phyloP scores from a whole-genome alignment of 1,140 invertebrate species.

The Pemphigus obesinymphae region DNA sequence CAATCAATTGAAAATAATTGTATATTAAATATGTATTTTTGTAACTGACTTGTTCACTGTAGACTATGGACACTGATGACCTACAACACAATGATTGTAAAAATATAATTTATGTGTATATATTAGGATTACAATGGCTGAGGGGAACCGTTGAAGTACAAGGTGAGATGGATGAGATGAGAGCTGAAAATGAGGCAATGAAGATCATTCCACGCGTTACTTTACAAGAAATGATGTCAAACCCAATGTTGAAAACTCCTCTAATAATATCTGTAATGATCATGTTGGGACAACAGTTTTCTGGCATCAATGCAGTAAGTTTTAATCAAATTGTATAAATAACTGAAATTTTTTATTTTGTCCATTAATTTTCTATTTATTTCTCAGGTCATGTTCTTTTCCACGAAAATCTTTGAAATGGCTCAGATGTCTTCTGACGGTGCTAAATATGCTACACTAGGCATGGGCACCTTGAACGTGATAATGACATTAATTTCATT shows the following conservation, averaged over 20 bases:
- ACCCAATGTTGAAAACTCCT: conserved; percentile 67
- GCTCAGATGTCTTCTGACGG: conserved; percentile 59
- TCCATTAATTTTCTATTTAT: too few species aligned
- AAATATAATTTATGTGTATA: not conserved
- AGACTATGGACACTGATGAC: too few species aligned
- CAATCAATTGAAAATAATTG: too few species aligned
- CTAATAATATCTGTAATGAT: conserved; percentile 75
- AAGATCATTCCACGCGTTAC: conserved; percentile 70
- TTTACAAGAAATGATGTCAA: conserved; percentile 64
- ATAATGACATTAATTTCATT: conserved; percentile 80
- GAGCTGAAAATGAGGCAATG: conserved; percentile 68
- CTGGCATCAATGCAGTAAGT: conserved; percentile 81
- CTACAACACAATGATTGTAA: too few species aligned
- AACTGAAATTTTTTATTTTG: too few species aligned
- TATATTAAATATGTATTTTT: too few species aligned
- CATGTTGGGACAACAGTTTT: conserved; percentile 85
- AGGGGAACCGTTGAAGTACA: conserved; percentile 71
- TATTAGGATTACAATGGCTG: conserved; percentile 67
- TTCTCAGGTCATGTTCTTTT: conserved; percentile 83
- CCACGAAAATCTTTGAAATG: conserved; percentile 70
- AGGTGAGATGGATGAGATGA: conserved; percentile 83
- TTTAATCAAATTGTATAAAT: not conserved
- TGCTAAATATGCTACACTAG: conserved; percentile 76
- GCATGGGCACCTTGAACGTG: conserved; percentile 82
- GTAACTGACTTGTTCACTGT: too few species aligned